phyloP scores from a whole-genome alignment of 2,113 vertebrate genomes.

The Xenopus tropicalis region DNA sequence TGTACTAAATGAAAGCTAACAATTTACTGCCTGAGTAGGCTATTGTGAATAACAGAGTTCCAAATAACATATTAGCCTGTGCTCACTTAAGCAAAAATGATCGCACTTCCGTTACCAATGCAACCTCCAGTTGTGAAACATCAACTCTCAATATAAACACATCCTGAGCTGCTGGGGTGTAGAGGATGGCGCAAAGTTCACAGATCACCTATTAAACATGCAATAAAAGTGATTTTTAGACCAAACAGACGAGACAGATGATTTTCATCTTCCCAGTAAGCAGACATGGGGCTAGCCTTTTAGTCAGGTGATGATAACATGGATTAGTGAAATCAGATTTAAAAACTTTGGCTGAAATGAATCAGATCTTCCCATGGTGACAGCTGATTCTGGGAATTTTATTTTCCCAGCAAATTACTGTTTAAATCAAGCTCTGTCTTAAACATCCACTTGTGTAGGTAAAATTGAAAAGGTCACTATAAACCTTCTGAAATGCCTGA shows the following conservation, averaged over 20 bases:
- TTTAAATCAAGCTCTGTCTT: slow-evolving; percentile 45
- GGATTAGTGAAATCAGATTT: slow-evolving; percentile 48
- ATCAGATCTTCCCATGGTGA: slow-evolving; percentile 46
- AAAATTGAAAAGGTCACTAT: too few relatives aligned
- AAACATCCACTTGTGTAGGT: background rate
- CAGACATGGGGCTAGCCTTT: slow-evolving; percentile 45
- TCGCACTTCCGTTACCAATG: slow-evolving; percentile 46
- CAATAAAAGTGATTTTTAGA: slow-evolving; percentile 53
- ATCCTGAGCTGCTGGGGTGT: slow-evolving; percentile 46
- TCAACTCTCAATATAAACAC: slow-evolving; percentile 47
- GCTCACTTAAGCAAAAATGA: slow-evolving; percentile 44
- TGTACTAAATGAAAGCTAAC: background rate
- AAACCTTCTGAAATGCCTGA: too few relatives aligned
- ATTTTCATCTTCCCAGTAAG: slow-evolving; percentile 54
- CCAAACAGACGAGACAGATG: slow-evolving; percentile 49
- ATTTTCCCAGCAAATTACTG: slow-evolving; percentile 20
- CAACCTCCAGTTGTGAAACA: slow-evolving; percentile 43
- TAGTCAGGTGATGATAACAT: slow-evolving; percentile 47
- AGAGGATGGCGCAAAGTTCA: slow-evolving; percentile 52
- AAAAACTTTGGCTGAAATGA: slow-evolving; percentile 37
- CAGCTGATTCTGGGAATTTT: slow-evolving; percentile 39
- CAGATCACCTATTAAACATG: slow-evolving; percentile 49
- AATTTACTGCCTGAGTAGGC: slow-evolving; percentile 21
- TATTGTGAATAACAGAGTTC: slow-evolving; percentile 27
- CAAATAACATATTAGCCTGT: slow-evolving; percentile 52